Evolutionary conservation across 2,113 vertebrate species (phyloP).

Genomic region (Rattus rattus): DNA sequence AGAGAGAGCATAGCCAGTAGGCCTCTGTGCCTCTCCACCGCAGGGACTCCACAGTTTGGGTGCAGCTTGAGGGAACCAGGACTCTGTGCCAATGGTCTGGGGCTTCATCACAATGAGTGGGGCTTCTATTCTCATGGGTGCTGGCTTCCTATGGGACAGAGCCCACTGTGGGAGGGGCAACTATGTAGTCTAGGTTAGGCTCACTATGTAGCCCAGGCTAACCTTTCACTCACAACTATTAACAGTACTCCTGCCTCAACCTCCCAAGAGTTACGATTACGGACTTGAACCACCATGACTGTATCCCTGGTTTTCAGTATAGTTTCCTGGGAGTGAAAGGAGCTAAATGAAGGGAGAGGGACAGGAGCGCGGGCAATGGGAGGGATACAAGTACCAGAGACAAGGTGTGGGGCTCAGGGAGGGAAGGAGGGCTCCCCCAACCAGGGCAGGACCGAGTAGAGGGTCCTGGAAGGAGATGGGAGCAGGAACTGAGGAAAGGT

Average conservation of each 20-base stretch:
- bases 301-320: neutral
- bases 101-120: neutral
- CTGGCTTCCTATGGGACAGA: neutral
- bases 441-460: neutral
- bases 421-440: neutral
- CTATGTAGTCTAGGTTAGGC: neutral
- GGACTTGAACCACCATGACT: neutral
- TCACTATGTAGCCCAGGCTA: neutral
- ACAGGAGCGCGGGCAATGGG: neutral
- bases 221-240: neutral
- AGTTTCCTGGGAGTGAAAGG: neutral
- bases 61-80: neutral
- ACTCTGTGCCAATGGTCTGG: neutral
- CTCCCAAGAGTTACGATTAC: neutral
- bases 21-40: neutral
- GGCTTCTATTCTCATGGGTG: neutral
- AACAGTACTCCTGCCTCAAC: neutral
- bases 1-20: neutral
- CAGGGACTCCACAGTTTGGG: accelerated
- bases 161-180: neutral
- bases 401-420: neutral
- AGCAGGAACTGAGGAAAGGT: neutral
- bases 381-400: neutral
- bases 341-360: no score
- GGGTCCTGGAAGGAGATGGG: neutral